These are phyloP conservation scores for Augochlora pura DNA, from an alignment of 1,140 invertebrate species.

Conservation along the genomic window DNA sequence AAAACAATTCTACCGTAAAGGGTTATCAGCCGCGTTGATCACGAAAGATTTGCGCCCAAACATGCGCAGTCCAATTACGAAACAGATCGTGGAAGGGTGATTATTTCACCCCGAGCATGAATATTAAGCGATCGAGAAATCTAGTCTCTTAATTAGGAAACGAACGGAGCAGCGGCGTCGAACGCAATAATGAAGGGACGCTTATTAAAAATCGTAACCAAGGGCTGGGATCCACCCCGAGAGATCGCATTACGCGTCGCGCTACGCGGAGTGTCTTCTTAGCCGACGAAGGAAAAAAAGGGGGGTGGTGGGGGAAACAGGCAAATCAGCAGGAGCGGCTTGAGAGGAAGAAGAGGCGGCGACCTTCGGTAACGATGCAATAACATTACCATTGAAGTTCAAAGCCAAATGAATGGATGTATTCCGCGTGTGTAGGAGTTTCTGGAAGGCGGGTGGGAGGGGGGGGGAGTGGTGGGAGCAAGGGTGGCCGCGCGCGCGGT, in stretches of 20 bases:
- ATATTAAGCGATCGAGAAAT: too few species aligned
- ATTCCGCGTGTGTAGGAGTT: conserved; percentile 55
- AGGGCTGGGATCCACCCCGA: neutral
- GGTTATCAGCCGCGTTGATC: too few species aligned
- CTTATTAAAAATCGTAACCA: neutral
- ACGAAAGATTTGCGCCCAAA: too few species aligned
- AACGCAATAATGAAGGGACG: neutral
- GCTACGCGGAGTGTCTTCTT: neutral
- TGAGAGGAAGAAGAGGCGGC: conserved; percentile 20
- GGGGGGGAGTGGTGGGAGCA: conserved; percentile 14
- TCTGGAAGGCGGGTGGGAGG: too few species aligned
- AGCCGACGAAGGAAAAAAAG: neutral
- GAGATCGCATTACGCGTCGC: neutral
- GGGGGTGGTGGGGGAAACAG: conserved; percentile 2
- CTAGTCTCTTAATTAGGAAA: too few species aligned
- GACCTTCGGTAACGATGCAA: conserved; percentile 70
- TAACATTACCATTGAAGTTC: conserved; percentile 72
- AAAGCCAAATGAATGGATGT: conserved; percentile 72
- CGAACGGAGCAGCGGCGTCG: too few species aligned
- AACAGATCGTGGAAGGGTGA: too few species aligned
- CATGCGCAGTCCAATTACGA: too few species aligned
- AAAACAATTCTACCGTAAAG: too few species aligned
- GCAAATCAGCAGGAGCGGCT: conserved; percentile 18
- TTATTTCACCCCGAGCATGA: too few species aligned
- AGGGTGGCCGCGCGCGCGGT: conserved; percentile 4